Percentiles rank a stretch among this genome's conserved stretches.
phyloP scores from a whole-genome alignment of 2,113 vertebrate genomes.

The Nicator chloris region DNA sequence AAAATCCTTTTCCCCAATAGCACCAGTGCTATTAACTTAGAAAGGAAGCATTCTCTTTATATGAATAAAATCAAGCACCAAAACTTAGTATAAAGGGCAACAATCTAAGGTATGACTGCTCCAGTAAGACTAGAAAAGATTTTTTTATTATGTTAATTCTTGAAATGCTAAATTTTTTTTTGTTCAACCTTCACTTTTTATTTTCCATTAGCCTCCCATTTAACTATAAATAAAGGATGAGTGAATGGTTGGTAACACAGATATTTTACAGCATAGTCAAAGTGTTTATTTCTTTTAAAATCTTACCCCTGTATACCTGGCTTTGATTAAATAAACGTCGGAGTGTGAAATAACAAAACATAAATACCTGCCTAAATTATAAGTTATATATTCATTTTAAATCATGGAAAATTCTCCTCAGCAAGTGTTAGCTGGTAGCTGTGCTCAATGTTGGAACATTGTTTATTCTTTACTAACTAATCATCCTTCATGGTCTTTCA shows the following conservation, averaged over 20 bases:
- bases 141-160: not conserved
- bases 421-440: conserved; percentile 43
- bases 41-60: not conserved
- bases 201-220: conserved; percentile 48
- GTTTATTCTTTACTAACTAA: conserved; percentile 76
- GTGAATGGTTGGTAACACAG: conserved; percentile 31
- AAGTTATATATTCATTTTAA: conserved; percentile 59
- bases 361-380: conserved; percentile 60
- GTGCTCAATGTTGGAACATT: conserved; percentile 42
- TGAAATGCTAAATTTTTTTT: not conserved
- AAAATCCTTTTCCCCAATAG: not conserved
- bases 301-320: conserved; percentile 59
- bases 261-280: conserved; percentile 36
- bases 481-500: conserved; percentile 70
- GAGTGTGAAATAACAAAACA: conserved; percentile 66
- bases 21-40: not conserved
- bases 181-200: conserved; percentile 41
- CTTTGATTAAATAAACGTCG: conserved; percentile 50
- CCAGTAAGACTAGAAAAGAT: not conserved
- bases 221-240: conserved; percentile 53
- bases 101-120: not conserved
- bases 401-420: conserved; percentile 64
- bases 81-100: not conserved
- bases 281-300: conserved; percentile 67
- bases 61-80: not conserved